A percentile compares a stretch with the other conserved stretches of the same genome.
Evolutionary conservation across 35 echinoderm and acorn worm genomes (phyloP).

Genomic region (Stichopus chloronotus): DNA sequence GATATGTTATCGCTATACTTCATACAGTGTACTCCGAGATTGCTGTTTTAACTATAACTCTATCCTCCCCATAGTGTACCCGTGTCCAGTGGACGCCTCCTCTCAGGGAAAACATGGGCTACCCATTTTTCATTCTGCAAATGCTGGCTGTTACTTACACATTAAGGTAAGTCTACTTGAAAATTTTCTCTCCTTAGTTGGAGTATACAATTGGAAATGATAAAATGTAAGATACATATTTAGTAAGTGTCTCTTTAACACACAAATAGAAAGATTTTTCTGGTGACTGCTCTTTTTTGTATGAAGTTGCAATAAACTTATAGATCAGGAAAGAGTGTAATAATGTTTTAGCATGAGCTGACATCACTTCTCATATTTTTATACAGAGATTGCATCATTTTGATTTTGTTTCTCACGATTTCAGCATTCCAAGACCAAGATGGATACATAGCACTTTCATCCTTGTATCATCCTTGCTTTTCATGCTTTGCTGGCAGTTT

Average conservation of each 20-base stretch:
- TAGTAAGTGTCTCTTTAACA: too few relatives aligned
- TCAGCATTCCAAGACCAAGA: constrained; percentile 66
- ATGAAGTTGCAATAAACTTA: too few relatives aligned
- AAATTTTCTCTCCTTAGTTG: background rate
- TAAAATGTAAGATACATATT: too few relatives aligned
- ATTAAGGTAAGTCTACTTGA: constrained; percentile 56
- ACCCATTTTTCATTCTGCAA: constrained; percentile 91
- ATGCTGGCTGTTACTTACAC: constrained; percentile 84
- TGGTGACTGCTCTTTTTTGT: too few relatives aligned
- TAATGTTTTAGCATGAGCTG: too few relatives aligned
- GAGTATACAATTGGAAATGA: too few relatives aligned
- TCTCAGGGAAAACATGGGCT: constrained; percentile 86
- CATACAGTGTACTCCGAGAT: background rate
- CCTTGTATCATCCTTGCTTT: constrained; percentile 63
- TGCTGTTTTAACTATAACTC: background rate
- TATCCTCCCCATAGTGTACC: constrained; percentile 70
- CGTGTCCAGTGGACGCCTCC: constrained; percentile 99
- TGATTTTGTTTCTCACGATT: background rate
- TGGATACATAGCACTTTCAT: constrained; percentile 81
- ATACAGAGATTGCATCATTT: too few relatives aligned
- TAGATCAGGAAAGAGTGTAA: too few relatives aligned
- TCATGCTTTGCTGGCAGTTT: constrained; percentile 99
- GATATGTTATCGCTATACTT: too few relatives aligned
- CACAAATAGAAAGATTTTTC: too few relatives aligned
- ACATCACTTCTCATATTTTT: too few relatives aligned